Base-by-base conservation (phyloP, 2,113 vertebrate species). In the Poicephalus gulielmi region DNA sequence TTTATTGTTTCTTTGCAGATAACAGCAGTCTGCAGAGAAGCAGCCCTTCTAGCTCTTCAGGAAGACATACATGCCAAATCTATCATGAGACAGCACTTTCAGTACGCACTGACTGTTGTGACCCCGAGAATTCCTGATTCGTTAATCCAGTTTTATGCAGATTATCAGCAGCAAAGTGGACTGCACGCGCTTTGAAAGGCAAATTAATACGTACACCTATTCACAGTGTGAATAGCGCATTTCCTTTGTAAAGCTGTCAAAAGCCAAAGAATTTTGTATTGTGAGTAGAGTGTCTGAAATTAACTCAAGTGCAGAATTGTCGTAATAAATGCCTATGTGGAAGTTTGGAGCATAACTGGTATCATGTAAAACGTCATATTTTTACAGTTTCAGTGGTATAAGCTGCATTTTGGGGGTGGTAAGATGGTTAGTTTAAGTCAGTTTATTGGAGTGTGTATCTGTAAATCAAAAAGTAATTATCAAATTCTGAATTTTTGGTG, bases 1-100 rank as follows among this genome's bases (percentile, higher is more conserved):
- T 66, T 83, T 70, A 19, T 92, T 96, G 94, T 97, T 97, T 95
- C 94, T 95, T 96, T 98, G 70, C 97, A 99, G 99, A 98, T 99
- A 97, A 97, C 98, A 17, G 99, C 99, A 7, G 97, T 99, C 77
- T 99, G 99, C 91, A 98, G 98, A 96, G 99, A 99, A 97, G 99
- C 99, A 25, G 99, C 98, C 75, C 98, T 99, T 19, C 97, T 98
- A 62, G 99, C 99, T 84, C 98, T 99, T 35, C 99, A 99, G 86
- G 99, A 99, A 95, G 98, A 99, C 98, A 99, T 99, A 83, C 82
- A 98, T 62, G 99, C 99, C 37, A 94, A 91, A 68, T 88, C 70
- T 47, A 79, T 99, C 79, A 39, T 52, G 60, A 96, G 92, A 94
- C 95, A 75, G 81, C 99, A 99, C 97, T 99, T 99, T 84, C 93